phyloP scores from a whole-genome alignment of 2,797 vertebrate genomes.

The Paramormyrops hopkinsi region DNA sequence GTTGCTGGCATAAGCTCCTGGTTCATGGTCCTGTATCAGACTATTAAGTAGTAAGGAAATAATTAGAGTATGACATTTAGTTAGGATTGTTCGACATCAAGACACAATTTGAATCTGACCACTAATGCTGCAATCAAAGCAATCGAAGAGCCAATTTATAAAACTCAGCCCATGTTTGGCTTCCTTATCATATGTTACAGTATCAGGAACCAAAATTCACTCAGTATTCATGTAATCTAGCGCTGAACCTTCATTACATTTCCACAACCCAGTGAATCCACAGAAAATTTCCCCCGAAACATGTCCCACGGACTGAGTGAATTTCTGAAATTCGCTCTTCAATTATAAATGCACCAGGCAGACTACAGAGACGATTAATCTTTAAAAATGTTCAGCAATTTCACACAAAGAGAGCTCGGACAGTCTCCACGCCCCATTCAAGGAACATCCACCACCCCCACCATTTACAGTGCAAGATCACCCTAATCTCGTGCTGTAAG shows the following conservation, averaged over 20 bases:
- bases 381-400: background rate
- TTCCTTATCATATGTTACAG: background rate
- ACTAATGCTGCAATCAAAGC: background rate
- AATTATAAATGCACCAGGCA: background rate
- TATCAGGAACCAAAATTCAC: background rate
- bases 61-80: background rate
- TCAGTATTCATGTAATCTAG: background rate
- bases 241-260: background rate
- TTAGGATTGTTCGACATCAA: background rate
- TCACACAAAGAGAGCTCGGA: background rate
- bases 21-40: background rate
- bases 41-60: background rate
- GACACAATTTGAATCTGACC: background rate
- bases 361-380: background rate
- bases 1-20: background rate
- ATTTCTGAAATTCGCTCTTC: background rate
- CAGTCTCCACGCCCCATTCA: background rate
- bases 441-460: background rate
- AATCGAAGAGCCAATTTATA: background rate
- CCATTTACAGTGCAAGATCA: conserved; percentile 16
- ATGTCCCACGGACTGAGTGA: background rate
- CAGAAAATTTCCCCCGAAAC: background rate
- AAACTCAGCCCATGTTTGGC: background rate
- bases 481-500: conserved; percentile 30
- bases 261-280: background rate